Percentiles rank a stretch among this genome's conserved stretches.
phyloP scores from a whole-genome alignment of 2,888 invertebrate genomes.

The Balanococcus diminutus region DNA sequence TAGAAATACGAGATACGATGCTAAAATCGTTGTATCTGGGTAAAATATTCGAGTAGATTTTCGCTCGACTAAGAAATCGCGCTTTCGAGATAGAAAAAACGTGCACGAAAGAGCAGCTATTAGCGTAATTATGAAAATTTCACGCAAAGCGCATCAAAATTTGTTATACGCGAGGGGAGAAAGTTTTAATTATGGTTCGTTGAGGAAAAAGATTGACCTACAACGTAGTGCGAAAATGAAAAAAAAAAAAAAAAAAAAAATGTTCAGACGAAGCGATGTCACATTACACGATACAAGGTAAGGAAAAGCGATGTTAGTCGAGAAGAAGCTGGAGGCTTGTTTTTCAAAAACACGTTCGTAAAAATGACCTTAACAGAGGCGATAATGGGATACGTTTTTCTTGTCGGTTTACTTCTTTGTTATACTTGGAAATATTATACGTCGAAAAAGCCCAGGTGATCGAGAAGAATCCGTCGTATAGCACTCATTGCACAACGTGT shows the following conservation, averaged over 20 bases:
- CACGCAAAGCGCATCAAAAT: not conserved
- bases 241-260: too few relatives aligned
- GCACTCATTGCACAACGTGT: not conserved
- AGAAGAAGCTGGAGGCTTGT: not conserved
- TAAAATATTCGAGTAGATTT: not conserved
- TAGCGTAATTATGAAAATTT: not conserved
- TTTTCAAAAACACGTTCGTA: not conserved
- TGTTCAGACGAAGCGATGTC: too few relatives aligned
- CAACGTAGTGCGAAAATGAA: not conserved
- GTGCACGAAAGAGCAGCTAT: too few relatives aligned
- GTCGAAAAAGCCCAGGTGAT: not conserved
- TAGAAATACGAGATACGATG: not conserved
- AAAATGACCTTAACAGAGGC: not conserved
- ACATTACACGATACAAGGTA: not conserved
- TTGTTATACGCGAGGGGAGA: not conserved
- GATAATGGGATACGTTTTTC: not conserved
- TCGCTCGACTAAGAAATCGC: not conserved
- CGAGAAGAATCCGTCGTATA: not conserved
- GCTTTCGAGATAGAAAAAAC: not conserved
- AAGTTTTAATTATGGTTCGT: not conserved
- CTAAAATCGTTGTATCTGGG: not conserved
- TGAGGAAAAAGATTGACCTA: not conserved
- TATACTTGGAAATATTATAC: not conserved
- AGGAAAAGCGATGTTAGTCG: not conserved
- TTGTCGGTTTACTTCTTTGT: not conserved